Percentiles rank a stretch among this genome's conserved stretches.
Evolutionary conservation across 1,140 invertebrate genomes (phyloP).

Genomic region (Drosophila miranda): DNA sequence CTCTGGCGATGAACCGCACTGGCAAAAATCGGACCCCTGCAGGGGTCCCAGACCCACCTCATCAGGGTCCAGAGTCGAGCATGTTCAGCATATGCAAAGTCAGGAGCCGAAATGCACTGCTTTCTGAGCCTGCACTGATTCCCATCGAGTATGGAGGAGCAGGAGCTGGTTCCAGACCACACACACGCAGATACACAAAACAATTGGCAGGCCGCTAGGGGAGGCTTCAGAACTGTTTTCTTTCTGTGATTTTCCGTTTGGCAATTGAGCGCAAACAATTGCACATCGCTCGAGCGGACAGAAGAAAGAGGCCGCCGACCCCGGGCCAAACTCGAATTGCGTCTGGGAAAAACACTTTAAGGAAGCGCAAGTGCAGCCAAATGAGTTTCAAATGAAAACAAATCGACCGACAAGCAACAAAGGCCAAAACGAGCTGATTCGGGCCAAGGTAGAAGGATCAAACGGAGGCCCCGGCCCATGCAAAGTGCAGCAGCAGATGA

Average conservation of each 20-base stretch:
- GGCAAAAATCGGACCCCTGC: not conserved
- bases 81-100: slow-evolving; percentile 77
- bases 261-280: slow-evolving; percentile 72
- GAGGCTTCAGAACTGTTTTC: slow-evolving; percentile 41
- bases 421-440: slow-evolving; percentile 18
- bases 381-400: slow-evolving; percentile 73
- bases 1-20: not conserved
- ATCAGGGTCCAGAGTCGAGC: slow-evolving; percentile 38
- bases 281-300: slow-evolving; percentile 33
- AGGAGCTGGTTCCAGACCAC: slow-evolving; percentile 37
- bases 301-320: slow-evolving; percentile 27
- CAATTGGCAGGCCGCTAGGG: not conserved
- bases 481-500: slow-evolving; percentile 26
- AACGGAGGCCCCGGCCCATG: slow-evolving; percentile 31
- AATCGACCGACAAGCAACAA: slow-evolving; percentile 66
- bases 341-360: slow-evolving; percentile 70
- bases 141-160: slow-evolving; percentile 41
- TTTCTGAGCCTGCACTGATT: slow-evolving; percentile 66
- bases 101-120: slow-evolving; percentile 58
- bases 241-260: slow-evolving; percentile 42
- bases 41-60: slow-evolving; percentile 24
- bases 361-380: slow-evolving; percentile 71
- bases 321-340: slow-evolving; percentile 39
- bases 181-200: slow-evolving; percentile 17
- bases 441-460: slow-evolving; percentile 43